phyloP scores from a whole-genome alignment of 2,113 vertebrate species.

The Camelus dromedarius region DNA sequence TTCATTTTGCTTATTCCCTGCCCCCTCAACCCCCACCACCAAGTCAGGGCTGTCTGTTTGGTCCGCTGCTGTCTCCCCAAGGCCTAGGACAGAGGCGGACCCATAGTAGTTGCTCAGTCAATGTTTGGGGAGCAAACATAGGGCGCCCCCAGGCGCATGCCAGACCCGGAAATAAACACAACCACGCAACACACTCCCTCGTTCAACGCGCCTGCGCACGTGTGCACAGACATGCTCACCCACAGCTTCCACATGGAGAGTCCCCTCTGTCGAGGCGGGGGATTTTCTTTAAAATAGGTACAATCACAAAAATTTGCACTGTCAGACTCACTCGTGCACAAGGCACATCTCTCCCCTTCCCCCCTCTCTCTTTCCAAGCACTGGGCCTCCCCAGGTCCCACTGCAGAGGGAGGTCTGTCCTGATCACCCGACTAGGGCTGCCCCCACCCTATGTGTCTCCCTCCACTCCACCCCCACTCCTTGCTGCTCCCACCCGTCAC shows the following conservation, averaged over 20 bases:
- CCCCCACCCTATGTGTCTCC: fast-evolving
- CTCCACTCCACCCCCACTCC: fast-evolving
- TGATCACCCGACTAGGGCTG: not conserved
- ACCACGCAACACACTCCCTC: fast-evolving
- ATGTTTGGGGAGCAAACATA: fast-evolving
- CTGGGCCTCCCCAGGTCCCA: not conserved
- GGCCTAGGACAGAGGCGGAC: not conserved
- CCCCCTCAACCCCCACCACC: fast-evolving
- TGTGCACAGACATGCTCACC: not conserved
- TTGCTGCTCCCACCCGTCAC: fast-evolving
- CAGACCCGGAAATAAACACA: fast-evolving
- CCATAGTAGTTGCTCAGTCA: fast-evolving
- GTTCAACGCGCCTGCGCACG: fast-evolving
- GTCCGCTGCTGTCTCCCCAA: fast-evolving
- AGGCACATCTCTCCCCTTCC: fast-evolving
- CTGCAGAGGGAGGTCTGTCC: not conserved
- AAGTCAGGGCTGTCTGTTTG: fast-evolving
- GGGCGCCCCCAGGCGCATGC: no score
- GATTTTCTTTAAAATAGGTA: not conserved
- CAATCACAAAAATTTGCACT: fast-evolving
- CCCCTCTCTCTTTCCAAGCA: not conserved
- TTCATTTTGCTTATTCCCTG: fast-evolving
- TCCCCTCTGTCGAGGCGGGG: not conserved
- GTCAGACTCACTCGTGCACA: no score
- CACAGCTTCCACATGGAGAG: fast-evolving